Evolutionary conservation across 2,888 invertebrate species (phyloP).

Genomic region (Monopis laevigella): DNA sequence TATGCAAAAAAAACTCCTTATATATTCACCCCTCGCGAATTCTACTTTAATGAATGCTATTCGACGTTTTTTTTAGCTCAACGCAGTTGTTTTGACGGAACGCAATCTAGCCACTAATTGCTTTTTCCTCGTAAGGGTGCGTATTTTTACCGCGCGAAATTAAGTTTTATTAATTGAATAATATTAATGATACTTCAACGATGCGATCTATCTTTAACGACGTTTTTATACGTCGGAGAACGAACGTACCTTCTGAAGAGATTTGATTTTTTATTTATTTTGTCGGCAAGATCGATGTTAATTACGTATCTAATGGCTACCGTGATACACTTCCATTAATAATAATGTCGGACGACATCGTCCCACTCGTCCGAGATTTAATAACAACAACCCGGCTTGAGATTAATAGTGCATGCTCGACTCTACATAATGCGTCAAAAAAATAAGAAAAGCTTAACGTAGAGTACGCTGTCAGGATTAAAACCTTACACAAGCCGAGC

Average conservation of each 20-base stretch:
- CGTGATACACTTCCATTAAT: conserved; percentile 67
- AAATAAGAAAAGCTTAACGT: conserved; percentile 1
- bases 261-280: conserved; percentile 24
- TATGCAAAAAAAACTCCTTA: conserved; percentile 66
- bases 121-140: conserved; percentile 63
- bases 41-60: conserved; percentile 62
- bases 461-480: conserved; percentile 2
- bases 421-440: neutral
- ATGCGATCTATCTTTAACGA: conserved; percentile 63
- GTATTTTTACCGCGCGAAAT: conserved; percentile 51
- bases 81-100: conserved; percentile 66
- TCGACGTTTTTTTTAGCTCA: conserved; percentile 48
- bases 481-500: conserved; percentile 1
- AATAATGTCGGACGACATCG: conserved; percentile 50
- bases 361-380: conserved; percentile 53
- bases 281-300: conserved; percentile 52
- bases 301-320: conserved; percentile 65
- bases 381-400: conserved; percentile 48
- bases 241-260: conserved; percentile 40
- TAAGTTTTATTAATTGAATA: conserved; percentile 68
- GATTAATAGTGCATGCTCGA: conserved; percentile 50
- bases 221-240: conserved; percentile 60
- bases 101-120: conserved; percentile 68
- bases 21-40: conserved; percentile 65
- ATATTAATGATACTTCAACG: conserved; percentile 64